Evolutionary conservation across 35 echinoderm and acorn worm genomes (phyloP).

Genomic region (Amphiura filiformis): DNA sequence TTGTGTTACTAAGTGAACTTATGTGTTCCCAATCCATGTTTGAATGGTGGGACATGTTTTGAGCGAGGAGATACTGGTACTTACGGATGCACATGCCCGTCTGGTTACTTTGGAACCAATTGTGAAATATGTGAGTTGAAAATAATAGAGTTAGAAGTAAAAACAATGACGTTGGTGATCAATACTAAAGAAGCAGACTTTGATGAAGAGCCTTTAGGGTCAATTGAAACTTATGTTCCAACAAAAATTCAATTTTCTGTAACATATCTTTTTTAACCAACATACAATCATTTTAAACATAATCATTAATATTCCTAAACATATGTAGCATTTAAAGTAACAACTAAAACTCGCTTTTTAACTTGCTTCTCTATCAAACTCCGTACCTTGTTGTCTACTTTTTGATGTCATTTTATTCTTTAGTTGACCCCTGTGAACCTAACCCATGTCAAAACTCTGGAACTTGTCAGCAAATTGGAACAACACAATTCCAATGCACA

Average conservation of each 20-base stretch:
- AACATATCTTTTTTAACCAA: too few species aligned
- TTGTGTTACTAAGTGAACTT: background rate
- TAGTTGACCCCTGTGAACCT: background rate
- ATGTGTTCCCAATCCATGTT: conserved; percentile 6
- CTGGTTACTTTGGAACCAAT: background rate
- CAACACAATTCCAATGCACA: background rate
- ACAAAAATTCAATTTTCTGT: too few species aligned
- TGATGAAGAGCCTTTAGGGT: too few species aligned
- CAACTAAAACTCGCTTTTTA: background rate
- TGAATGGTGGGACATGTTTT: background rate
- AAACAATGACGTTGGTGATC: background rate
- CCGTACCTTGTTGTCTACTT: background rate
- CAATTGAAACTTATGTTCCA: too few species aligned
- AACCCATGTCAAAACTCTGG: background rate
- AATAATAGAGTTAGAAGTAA: background rate
- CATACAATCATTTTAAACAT: too few species aligned
- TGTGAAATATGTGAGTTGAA: conserved; percentile 4
- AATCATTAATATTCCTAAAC: too few species aligned
- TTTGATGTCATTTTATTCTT: background rate
- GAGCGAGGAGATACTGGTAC: background rate
- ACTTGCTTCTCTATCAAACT: too few species aligned
- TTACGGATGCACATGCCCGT: background rate
- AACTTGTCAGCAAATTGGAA: background rate
- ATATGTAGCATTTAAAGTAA: too few species aligned
- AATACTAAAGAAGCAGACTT: background rate